These are phyloP conservation scores for Drosophila histrio DNA, from an alignment of 2,888 invertebrate species.

Conservation along the genomic window DNA sequence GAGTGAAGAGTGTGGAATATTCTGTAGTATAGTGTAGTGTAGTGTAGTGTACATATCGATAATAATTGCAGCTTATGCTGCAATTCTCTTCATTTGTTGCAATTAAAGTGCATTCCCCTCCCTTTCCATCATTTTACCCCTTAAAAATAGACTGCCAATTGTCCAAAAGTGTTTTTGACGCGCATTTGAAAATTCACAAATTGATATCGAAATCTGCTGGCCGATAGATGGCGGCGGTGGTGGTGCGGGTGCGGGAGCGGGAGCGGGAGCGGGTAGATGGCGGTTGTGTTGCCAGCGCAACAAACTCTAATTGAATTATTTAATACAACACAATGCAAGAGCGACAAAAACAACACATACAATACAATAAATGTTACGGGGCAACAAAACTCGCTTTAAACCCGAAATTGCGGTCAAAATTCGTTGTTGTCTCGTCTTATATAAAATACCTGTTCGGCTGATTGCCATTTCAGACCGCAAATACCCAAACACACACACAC, in stretches of 20 bases:
- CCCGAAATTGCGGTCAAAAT: slow-evolving; percentile 63
- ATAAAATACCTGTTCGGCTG: slow-evolving; percentile 72
- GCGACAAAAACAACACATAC: slow-evolving; percentile 17
- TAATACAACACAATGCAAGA: slow-evolving; percentile 58
- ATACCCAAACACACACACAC: slow-evolving; percentile 14
- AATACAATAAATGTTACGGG: slow-evolving; percentile 44
- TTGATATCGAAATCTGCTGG: slow-evolving; percentile 1
- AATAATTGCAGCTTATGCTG: slow-evolving; percentile 9
- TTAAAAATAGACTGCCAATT: not conserved
- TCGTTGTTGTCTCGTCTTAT: slow-evolving; percentile 53
- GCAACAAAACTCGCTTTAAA: slow-evolving; percentile 56
- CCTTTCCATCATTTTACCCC: not conserved
- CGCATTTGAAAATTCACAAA: slow-evolving; percentile 24
- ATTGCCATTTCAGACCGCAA: slow-evolving; percentile 45
- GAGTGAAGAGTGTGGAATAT: slow-evolving; percentile 13
- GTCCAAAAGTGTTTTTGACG: slow-evolving; percentile 24
- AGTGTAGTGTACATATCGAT: slow-evolving; percentile 1
- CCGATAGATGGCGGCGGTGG: not conserved
- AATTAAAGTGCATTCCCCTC: slow-evolving; percentile 8
- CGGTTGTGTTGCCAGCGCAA: slow-evolving; percentile 60
- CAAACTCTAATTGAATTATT: slow-evolving; percentile 67
- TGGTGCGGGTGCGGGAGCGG: slow-evolving; percentile 13
- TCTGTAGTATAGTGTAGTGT: slow-evolving; percentile 2
- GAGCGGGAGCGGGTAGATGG: too few relatives aligned
- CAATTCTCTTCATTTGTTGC: not conserved